These are phyloP conservation scores for Silurus aristotelis DNA, from an alignment of 2,797 vertebrate species.

Conservation along the genomic window DNA sequence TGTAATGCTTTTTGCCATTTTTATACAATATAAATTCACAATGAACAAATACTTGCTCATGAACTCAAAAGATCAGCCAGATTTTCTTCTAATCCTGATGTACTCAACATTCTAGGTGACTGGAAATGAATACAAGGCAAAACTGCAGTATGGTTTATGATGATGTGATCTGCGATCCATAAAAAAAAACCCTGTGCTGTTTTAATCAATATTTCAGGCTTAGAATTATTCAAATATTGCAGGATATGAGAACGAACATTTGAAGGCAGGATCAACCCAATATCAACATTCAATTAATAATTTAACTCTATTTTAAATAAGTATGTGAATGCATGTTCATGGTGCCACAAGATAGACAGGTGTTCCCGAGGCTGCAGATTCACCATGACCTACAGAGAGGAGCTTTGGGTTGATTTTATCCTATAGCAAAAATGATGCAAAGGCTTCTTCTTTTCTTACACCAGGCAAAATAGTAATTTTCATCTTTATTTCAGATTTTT, in stretches of 20 bases:
- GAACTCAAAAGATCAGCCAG: background rate
- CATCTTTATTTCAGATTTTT: slow-evolving; percentile 69
- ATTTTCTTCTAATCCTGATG: background rate
- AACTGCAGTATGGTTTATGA: background rate
- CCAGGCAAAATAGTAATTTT: background rate
- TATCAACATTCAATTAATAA: background rate
- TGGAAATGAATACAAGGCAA: background rate
- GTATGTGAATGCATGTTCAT: background rate
- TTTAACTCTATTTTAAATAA: background rate
- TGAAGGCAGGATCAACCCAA: background rate
- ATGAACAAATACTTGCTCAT: background rate
- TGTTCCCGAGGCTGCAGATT: background rate
- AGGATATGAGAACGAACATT: background rate
- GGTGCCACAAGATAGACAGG: background rate
- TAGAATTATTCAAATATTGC: no score
- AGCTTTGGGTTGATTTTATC: background rate
- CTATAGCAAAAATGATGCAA: background rate
- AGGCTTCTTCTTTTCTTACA: background rate
- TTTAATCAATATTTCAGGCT: background rate
- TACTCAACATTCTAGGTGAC: background rate
- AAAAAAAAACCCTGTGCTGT: background rate
- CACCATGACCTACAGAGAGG: background rate
- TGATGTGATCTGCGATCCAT: background rate
- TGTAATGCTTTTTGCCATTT: background rate
- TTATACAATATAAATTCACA: background rate